A percentile compares a stretch with the other conserved stretches of the same genome.
Evolutionary conservation across 2,797 vertebrate genomes (phyloP).

Genomic region (Pampus argenteus): DNA sequence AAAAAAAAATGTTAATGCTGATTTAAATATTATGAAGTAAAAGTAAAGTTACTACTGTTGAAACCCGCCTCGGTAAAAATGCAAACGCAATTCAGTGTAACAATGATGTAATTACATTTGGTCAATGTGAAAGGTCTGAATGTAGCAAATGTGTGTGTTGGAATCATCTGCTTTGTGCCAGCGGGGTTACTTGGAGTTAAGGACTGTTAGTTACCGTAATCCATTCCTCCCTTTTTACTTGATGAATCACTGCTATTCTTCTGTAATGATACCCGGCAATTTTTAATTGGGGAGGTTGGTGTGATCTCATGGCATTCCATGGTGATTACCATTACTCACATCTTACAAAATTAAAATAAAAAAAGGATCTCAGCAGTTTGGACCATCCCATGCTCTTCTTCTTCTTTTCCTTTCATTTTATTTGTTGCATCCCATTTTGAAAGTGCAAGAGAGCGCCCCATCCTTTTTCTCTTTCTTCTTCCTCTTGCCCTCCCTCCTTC

Average conservation of each 20-base stretch:
- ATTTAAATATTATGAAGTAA: neutral
- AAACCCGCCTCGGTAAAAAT: neutral
- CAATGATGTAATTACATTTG: neutral
- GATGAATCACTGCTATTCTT: constrained; percentile 49
- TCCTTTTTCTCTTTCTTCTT: constrained; percentile 58
- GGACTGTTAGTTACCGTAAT: constrained; percentile 54
- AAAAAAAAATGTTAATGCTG: too few relatives aligned
- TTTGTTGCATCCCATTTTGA: constrained; percentile 46
- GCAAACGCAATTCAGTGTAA: neutral
- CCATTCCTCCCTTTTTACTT: constrained; percentile 39
- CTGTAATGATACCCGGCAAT: constrained; percentile 65
- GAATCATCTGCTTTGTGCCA: constrained; percentile 7
- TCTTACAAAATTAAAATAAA: constrained; percentile 68
- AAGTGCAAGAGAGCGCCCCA: constrained; percentile 32
- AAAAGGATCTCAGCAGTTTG: constrained; percentile 51
- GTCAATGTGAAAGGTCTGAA: neutral
- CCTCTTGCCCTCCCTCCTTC: constrained; percentile 4
- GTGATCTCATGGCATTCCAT: constrained; percentile 72
- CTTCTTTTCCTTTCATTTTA: constrained; percentile 28
- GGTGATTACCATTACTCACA: constrained; percentile 74
- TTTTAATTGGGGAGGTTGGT: constrained; percentile 72
- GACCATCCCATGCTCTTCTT: constrained; percentile 38
- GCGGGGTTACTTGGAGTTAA: constrained; percentile 35
- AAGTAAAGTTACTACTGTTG: neutral
- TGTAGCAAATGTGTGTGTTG: neutral